Percentiles rank a stretch among this genome's conserved stretches.
Conservation (phyloP, 2,888 invertebrate genomes). For the Ichneumoninae sp. region DNA sequence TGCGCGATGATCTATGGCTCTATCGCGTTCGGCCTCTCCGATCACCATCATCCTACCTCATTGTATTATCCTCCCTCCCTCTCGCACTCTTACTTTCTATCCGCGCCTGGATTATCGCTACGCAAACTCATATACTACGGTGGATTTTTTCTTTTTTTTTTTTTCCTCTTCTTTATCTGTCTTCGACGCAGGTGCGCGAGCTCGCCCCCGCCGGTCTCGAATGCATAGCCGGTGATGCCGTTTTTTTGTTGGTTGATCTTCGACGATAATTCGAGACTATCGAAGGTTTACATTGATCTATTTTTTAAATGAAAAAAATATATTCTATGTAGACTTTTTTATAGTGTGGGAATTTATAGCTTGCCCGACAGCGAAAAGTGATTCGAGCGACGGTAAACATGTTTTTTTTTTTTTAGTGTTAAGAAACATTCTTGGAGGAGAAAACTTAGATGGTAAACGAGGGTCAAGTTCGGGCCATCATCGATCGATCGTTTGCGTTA, state of each 20-base stretch:
- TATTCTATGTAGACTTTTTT: too few species aligned
- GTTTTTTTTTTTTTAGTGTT: too few species aligned
- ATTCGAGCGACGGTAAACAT: too few species aligned
- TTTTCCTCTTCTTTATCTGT: slow-evolving; percentile 47
- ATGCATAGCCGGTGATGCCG: slow-evolving; percentile 34
- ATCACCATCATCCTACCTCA: slow-evolving; percentile 79
- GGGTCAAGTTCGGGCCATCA: too few species aligned
- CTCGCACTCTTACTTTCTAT: slow-evolving; percentile 67
- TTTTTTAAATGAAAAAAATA: background rate
- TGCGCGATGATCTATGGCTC: slow-evolving; percentile 81
- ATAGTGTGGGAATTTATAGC: too few species aligned
- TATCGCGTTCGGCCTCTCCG: slow-evolving; percentile 80
- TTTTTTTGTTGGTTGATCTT: slow-evolving; percentile 2
- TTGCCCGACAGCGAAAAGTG: too few species aligned
- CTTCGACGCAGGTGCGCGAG: slow-evolving; percentile 62
- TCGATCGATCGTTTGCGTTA: background rate
- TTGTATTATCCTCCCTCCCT: slow-evolving; percentile 66
- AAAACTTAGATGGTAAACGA: too few species aligned
- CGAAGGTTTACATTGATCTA: background rate
- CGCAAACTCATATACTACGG: slow-evolving; percentile 18
- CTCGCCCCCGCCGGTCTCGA: slow-evolving; percentile 32
- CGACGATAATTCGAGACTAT: background rate
- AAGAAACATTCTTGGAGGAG: too few species aligned
- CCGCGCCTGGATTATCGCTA: slow-evolving; percentile 67
- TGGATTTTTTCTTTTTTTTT: background rate